These are phyloP conservation scores for Pelobates cultripes DNA, from an alignment of 2,797 vertebrate species.

Conservation along the genomic window DNA sequence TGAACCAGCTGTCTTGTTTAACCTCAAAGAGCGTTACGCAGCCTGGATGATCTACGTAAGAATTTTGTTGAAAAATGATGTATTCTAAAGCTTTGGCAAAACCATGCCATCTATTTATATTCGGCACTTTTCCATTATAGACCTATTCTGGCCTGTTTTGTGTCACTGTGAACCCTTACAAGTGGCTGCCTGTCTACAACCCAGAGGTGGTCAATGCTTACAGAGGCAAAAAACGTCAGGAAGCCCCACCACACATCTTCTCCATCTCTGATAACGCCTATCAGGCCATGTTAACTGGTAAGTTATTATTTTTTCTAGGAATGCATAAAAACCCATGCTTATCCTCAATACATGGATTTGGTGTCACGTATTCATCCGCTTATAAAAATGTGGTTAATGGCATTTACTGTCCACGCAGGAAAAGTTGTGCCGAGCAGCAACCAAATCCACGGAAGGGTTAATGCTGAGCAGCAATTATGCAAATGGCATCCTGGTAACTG, in stretches of 20 bases:
- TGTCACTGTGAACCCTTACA: conserved; percentile 71
- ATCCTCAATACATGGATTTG: too few species aligned
- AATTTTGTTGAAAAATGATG: background rate
- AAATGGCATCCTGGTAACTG: too few species aligned
- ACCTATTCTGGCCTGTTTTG: conserved; percentile 71
- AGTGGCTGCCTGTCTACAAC: conserved; percentile 71
- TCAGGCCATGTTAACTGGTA: conserved; percentile 72
- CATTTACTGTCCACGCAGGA: too few species aligned
- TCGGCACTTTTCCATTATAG: conserved; percentile 45
- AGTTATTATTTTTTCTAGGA: conserved; percentile 32
- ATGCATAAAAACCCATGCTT: too few species aligned
- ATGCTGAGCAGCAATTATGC: too few species aligned
- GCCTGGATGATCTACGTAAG: conserved; percentile 87
- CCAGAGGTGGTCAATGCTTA: conserved; percentile 66
- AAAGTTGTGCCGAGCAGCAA: too few species aligned
- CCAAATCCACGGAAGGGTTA: too few species aligned
- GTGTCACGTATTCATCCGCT: too few species aligned
- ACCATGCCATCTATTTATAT: background rate
- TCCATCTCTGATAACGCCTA: conserved; percentile 73
- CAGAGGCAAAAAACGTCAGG: conserved; percentile 71
- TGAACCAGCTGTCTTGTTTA: conserved; percentile 80
- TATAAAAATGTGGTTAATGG: too few species aligned
- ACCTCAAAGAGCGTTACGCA: conserved; percentile 84
- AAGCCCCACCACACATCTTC: conserved; percentile 73
- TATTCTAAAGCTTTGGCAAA: background rate